Base-by-base conservation (phyloP, 2,797 vertebrate genomes). In the Premnoplex brunnescens region DNA sequence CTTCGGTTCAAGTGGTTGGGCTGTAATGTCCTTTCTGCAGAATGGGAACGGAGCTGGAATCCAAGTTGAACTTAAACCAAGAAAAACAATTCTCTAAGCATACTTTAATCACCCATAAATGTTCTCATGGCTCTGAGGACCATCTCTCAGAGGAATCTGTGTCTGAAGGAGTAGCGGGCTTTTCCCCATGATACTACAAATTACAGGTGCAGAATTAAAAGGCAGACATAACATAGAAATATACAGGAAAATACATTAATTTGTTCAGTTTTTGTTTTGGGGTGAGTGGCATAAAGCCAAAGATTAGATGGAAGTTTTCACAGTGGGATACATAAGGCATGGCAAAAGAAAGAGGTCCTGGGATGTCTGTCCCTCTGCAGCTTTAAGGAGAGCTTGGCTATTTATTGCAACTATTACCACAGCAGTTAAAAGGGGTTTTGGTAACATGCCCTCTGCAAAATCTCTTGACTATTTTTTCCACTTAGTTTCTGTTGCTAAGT, bases 41-140 rank as follows among this genome's bases (percentile, higher is more conserved):
- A 96, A 95, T 26, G 89, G 81, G 92, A 96, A 89, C 91, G 27
- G 58, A 97, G 83, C 79, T 94, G 93, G 76, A 96, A 77, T 96
- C 77, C 69, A 88, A 95, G 58, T 41, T 90, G 95, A 96, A 87
- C 30, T 62, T 75, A 41, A 80, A 96, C 95, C 97, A 97, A 97
- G 88, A 66, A 94, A 97, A 97, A 97, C 81, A 96, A 77, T 92
- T 95, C 74, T 95, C 68, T 56, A 27, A 94, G 88, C 68, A 12
- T 74, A 56, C 76, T 95, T 95, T 62, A 95, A 88, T 94, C 84
- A 81, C 74, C 79, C 84, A 8, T 89, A 92, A 97, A 95, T 81
- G 83, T 94, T 97, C 88, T 93, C 93, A 94, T 93, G 88, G 62
- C 48, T 94, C 79, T 51, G 76, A 94, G 56, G 60, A 78, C 48